Evolutionary conservation across 2,113 vertebrate genomes (phyloP).

Genomic region (Urocynchramus pylzowi): DNA sequence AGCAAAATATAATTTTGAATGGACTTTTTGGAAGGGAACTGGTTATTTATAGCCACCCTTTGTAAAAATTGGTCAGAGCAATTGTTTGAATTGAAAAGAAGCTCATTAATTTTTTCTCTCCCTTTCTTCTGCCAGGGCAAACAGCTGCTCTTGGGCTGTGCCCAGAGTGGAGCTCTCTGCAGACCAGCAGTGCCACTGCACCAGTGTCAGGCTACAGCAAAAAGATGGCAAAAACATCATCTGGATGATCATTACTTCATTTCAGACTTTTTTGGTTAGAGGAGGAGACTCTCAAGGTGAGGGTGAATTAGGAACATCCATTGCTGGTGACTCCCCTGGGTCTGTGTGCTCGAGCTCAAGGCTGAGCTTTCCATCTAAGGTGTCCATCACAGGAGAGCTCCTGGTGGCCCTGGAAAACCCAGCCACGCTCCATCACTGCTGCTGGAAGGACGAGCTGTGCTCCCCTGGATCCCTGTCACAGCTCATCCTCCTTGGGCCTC

Average conservation of each 20-base stretch:
- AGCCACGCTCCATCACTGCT: background rate
- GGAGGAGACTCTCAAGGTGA: background rate
- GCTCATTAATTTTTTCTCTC: background rate
- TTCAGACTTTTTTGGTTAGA: background rate
- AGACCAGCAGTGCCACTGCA: background rate
- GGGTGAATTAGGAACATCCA: background rate
- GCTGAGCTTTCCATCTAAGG: background rate
- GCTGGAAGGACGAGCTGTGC: background rate
- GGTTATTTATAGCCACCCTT: background rate
- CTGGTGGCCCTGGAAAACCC: background rate
- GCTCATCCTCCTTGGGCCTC: background rate
- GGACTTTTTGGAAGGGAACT: background rate
- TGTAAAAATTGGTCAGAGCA: background rate
- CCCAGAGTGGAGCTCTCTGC: background rate
- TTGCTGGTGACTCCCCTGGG: background rate
- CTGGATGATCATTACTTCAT: background rate
- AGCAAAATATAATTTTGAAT: background rate
- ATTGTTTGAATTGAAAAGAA: background rate
- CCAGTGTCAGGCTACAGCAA: background rate
- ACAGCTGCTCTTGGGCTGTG: background rate
- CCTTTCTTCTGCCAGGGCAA: background rate
- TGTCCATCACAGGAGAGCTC: background rate
- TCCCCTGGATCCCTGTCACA: accelerated
- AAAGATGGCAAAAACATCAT: background rate
- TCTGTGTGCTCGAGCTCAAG: accelerated